Base-by-base conservation (phyloP, 2,888 invertebrate genomes). In the Ichneumoninae sp. region DNA sequence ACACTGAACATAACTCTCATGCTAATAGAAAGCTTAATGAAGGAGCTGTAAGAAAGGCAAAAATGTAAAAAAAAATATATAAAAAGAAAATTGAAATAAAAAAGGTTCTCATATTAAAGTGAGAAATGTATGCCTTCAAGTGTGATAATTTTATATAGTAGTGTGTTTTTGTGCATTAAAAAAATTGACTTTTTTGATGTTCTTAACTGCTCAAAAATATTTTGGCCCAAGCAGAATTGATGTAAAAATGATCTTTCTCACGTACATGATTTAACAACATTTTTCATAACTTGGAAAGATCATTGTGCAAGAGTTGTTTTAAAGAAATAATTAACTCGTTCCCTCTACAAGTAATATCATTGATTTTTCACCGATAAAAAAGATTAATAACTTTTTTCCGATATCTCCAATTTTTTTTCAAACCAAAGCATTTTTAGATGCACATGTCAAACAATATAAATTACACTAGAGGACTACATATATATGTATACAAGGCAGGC, bases 391-490 rank as follows among this genome's bases (percentile, higher is more conserved):
- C 33, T 33, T 74, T 30, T 44, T 44, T 44, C n/a, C 47, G 30
- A 44, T 26, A 8, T 30, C 30, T 7, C 10, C 19, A 30, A 4
- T 65, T 65, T 36, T 75, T 66, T 26, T 8, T 13, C 22, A 78
- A 78, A 70, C 44, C n/a, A 70, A 78, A 60, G 70, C 62, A 47
- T 54, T 79, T 66, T 36, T 19, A 70, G 70, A 81, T 84, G 82
- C 81, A 79, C 81, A 82, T 82, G 19, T 81, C 79, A 77, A 83
- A 84, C 77, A 84, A 75, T 84, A 71, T 62, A 62, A 33, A 81
- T 79, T 60, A 82, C 71, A 79, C 80, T 84, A 75, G 30, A 78
- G 50, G 69, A 82, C 84, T 82, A 84, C 79, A 79, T 79, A 79
- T 75, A 81, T 75, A 81, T 79, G 62, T 62, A 62, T 62, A 33